phyloP scores from a whole-genome alignment of 2,888 invertebrate genomes.

The Thecocarcelia acutangulata region DNA sequence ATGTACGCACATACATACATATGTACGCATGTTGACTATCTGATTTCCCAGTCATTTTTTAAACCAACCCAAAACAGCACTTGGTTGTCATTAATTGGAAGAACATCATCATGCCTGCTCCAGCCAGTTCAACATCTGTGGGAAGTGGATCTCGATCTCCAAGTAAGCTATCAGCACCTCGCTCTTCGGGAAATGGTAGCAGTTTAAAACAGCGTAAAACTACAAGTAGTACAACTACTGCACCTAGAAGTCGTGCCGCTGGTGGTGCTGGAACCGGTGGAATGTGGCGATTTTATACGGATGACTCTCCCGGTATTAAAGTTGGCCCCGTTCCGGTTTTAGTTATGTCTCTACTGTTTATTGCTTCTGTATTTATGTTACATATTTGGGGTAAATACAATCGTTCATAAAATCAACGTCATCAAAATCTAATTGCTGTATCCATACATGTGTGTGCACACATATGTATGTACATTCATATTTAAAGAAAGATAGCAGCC shows the following conservation, averaged over 20 bases:
- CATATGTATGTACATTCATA: neutral
- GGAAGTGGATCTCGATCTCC: slow-evolving; percentile 92
- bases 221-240: slow-evolving; percentile 83
- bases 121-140: slow-evolving; percentile 93
- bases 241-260: slow-evolving; percentile 88
- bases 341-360: slow-evolving; percentile 99
- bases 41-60: no score
- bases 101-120: slow-evolving; percentile 84
- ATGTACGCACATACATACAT: neutral
- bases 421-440: slow-evolving; percentile 18
- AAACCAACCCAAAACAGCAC: no score
- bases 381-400: slow-evolving; percentile 99
- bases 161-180: slow-evolving; percentile 89
- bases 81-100: no score
- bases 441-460: slow-evolving; percentile 6
- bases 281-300: slow-evolving; percentile 99
- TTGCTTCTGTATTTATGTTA: slow-evolving; percentile 99
- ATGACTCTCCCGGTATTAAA: slow-evolving; percentile 99
- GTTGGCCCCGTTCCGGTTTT: slow-evolving; percentile 99
- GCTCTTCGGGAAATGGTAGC: slow-evolving; percentile 86
- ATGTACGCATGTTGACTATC: neutral
- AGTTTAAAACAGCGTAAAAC: slow-evolving; percentile 87
- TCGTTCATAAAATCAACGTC: slow-evolving; percentile 84
- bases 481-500: neutral
- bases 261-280: slow-evolving; percentile 95